Conservation (phyloP, 64 coral and sea anemone genomes). For the Pachyseris speciosa region DNA sequence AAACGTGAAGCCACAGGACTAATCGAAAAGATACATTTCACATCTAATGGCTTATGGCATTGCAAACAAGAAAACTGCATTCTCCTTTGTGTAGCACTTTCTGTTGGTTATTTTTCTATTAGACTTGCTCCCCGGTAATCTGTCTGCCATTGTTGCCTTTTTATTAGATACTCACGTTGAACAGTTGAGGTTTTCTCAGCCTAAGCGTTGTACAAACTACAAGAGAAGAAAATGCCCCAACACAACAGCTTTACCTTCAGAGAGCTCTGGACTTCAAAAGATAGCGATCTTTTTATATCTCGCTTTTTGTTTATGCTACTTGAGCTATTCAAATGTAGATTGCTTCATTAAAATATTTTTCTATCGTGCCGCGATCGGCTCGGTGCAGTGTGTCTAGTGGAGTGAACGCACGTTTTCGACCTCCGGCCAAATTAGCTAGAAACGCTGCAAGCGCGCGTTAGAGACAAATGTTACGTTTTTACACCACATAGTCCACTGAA, state of each 20-base stretch:
- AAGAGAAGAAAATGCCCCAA: background rate
- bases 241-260: background rate
- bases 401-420: background rate
- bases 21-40: slow-evolving; percentile 2
- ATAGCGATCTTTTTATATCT: slow-evolving; percentile 52
- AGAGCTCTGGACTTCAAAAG: slow-evolving; percentile 13
- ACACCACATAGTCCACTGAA: background rate
- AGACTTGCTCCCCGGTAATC: background rate
- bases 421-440: background rate
- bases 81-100: background rate
- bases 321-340: slow-evolving; percentile 58
- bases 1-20: background rate
- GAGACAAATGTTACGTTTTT: background rate
- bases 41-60: background rate
- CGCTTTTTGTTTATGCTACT: slow-evolving; percentile 43
- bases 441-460: background rate
- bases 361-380: slow-evolving; percentile 25
- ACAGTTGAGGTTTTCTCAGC: background rate
- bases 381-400: background rate
- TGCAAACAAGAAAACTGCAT: background rate
- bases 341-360: slow-evolving; percentile 51
- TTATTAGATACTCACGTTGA: background rate
- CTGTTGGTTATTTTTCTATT: background rate
- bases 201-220: background rate
- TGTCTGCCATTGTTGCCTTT: background rate